These are phyloP conservation scores for Amaurobius ferox DNA, from an alignment of 2,888 invertebrate genomes.

Conservation along the genomic window DNA sequence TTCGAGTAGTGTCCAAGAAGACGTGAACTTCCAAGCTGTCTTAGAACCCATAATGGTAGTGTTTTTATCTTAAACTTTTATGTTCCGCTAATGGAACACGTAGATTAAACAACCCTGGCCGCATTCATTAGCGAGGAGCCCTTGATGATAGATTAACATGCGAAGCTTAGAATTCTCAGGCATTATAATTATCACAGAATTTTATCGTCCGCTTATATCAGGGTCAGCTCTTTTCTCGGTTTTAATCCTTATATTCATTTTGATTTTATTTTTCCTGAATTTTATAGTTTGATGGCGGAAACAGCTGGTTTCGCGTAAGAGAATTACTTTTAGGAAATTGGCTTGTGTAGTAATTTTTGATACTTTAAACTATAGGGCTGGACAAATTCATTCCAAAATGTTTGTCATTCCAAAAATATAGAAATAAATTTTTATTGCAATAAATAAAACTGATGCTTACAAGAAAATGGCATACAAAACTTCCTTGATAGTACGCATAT, in stretches of 20 bases:
- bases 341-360: too few species aligned
- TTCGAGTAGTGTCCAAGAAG: not conserved
- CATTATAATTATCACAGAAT: slow-evolving; percentile 52
- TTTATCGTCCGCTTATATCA: slow-evolving; percentile 57
- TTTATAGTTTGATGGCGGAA: too few species aligned
- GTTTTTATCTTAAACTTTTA: slow-evolving; percentile 47
- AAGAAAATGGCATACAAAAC: too few species aligned
- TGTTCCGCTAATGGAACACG: slow-evolving; percentile 35
- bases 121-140: slow-evolving; percentile 24
- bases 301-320: too few species aligned
- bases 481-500: too few species aligned
- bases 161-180: slow-evolving; percentile 28
- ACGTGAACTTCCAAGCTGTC: too few species aligned
- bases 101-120: slow-evolving; percentile 26
- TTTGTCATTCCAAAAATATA: too few species aligned
- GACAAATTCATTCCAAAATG: too few species aligned
- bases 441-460: too few species aligned
- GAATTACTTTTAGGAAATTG: too few species aligned
- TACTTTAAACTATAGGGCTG: too few species aligned
- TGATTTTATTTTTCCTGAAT: not conserved
- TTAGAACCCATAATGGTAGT: slow-evolving; percentile 7
- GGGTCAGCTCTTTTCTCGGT: slow-evolving; percentile 31
- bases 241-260: slow-evolving; percentile 27
- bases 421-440: too few species aligned
- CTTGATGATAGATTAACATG: slow-evolving; percentile 39